Base-by-base conservation (phyloP, 37 sponge, comb jelly and placozoan species). In the Theonella swinhoei region DNA sequence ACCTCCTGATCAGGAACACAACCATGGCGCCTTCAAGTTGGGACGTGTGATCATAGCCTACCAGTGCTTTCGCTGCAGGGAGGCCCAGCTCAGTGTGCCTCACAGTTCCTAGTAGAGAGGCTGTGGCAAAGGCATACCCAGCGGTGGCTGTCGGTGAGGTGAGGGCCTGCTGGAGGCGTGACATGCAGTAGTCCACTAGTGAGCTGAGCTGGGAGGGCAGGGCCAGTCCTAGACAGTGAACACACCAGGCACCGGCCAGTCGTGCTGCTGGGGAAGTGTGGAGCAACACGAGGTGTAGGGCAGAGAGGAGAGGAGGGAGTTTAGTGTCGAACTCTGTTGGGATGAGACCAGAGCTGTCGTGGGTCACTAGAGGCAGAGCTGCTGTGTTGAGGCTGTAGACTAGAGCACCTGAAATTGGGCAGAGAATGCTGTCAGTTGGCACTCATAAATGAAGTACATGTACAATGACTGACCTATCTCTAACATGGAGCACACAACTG, bases 161-260 rank as follows among this genome's bases (percentile, higher is more conserved):
- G 28, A 32, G 43, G 68, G 34, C 25, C n/a, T 65, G 68, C 42
- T 37, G 33, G 34, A 96, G 80, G 81, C 83, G 63, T 14, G 28
- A 32, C 42, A 97, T 43, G 80, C 82, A 93, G 75, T 72, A 80
- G 54, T 86, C 92, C 42, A 96, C 62, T 29, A 99, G 85, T 19
- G 47, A 28, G 62, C 90, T 84, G 39, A 96, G 85, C 70, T 96
- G 96, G 11, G 99, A 92, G 37, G 97, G 99, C 17, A 93, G 88
- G 43, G 99, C 91, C 19, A 78, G 47, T 0, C 94, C 95, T 5
- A 94, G 62, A 37, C 93, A 99, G 36, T 83, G 88, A 75, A 96
- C 54, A 33, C 95, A 93, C 97, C 97, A 94, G 19, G 95, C 95
- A 28, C 90, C 95, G 0, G 94, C 91, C 24, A 92, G 85, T 22